Evolutionary conservation across 2,797 vertebrate species (phyloP).

Genomic region (Vireo griseus): DNA sequence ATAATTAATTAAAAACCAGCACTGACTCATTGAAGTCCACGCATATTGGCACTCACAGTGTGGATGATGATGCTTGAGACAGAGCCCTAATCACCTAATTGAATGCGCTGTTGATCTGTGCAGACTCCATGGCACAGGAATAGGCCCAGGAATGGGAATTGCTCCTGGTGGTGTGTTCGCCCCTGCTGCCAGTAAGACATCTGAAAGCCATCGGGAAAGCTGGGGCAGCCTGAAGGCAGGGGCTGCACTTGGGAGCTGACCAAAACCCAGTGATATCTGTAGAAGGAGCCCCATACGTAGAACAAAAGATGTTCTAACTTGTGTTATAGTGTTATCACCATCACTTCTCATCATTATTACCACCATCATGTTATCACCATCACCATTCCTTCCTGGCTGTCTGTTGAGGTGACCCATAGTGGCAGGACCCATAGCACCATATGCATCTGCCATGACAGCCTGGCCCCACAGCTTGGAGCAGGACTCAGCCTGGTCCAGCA

Average conservation of each 20-base stretch:
- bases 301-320: neutral
- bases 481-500: neutral
- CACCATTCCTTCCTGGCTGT: neutral
- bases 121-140: neutral
- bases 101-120: rapidly evolving
- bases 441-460: neutral
- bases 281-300: rapidly evolving
- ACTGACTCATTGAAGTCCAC: neutral
- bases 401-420: neutral
- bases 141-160: neutral
- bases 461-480: rapidly evolving
- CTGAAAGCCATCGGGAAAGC: neutral
- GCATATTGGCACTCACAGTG: neutral
- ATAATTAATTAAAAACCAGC: neutral
- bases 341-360: no score
- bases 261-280: neutral
- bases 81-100: neutral
- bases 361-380: neutral
- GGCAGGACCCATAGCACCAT: neutral
- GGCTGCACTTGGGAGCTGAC: neutral
- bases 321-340: neutral
- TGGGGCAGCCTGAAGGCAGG: neutral
- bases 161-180: neutral
- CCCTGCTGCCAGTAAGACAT: neutral
- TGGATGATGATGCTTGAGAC: neutral